Conservation (phyloP, 2,113 vertebrate genomes). For the Pelobates fuscus region DNA sequence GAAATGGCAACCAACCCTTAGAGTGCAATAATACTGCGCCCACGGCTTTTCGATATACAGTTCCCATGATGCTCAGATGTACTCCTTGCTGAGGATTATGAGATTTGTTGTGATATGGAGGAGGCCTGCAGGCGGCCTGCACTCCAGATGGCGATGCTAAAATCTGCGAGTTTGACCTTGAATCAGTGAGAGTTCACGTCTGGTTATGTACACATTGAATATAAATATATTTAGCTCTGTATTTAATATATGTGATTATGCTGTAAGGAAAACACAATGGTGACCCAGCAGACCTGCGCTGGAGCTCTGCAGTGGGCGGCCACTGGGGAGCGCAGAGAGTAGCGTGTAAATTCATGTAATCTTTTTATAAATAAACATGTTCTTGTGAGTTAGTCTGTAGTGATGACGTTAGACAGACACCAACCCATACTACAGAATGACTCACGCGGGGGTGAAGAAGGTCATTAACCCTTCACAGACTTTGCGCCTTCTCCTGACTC, state of each 20-base stretch:
- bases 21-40: no score
- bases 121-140: background rate
- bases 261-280: background rate
- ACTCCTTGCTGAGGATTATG: background rate
- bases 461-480: conserved; percentile 15
- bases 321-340: conserved; percentile 35
- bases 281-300: background rate
- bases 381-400: conserved; percentile 8
- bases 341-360: conserved; percentile 30
- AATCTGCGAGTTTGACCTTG: conserved; percentile 1
- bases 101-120: background rate
- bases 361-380: conserved; percentile 45
- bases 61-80: no score
- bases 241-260: conserved; percentile 7
- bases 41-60: no score
- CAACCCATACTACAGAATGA: background rate
- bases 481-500: no score
- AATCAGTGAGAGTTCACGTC: background rate
- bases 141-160: background rate
- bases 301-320: background rate
- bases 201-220: background rate
- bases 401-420: conserved; percentile 14
- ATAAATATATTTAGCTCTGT: background rate
- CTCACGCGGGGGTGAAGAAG: background rate
- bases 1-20: no score